phyloP scores from a whole-genome alignment of 2,888 invertebrate species.

The Antitype chi region DNA sequence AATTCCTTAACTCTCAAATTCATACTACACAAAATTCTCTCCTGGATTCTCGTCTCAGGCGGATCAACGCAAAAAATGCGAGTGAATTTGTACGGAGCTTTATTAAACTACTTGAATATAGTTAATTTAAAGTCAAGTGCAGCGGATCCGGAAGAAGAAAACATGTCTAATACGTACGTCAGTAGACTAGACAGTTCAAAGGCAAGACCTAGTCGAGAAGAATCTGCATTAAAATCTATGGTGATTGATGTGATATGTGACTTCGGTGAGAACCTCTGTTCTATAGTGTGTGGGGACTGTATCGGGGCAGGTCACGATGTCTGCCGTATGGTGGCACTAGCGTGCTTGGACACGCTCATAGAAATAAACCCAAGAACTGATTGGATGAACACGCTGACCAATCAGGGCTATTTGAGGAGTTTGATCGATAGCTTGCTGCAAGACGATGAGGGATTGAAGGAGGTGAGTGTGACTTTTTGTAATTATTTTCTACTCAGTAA shows the following conservation, averaged over 20 bases:
- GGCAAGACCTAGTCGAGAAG: constrained; percentile 76
- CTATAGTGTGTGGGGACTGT: constrained; percentile 95
- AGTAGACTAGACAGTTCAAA: constrained; percentile 92
- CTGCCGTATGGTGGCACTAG: constrained; percentile 96
- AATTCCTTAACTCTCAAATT: constrained; percentile 93
- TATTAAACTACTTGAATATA: constrained; percentile 95
- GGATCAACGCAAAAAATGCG: constrained; percentile 95
- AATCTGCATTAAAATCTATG: constrained; percentile 84
- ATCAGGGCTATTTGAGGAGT: constrained; percentile 94
- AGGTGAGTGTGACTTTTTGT: constrained; percentile 71
- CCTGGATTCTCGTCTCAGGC: constrained; percentile 95
- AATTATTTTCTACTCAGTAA: neutral
- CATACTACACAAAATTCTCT: constrained; percentile 94
- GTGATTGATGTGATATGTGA: constrained; percentile 90
- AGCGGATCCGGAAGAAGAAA: constrained; percentile 83
- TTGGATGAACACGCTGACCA: constrained; percentile 85
- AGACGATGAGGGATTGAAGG: constrained; percentile 93
- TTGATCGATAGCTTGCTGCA: constrained; percentile 95
- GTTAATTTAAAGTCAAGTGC: constrained; percentile 90
- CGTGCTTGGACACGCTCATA: constrained; percentile 95
- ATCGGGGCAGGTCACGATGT: constrained; percentile 96
- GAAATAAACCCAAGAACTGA: constrained; percentile 93
- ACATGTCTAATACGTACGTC: constrained; percentile 88
- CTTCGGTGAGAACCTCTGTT: constrained; percentile 95
- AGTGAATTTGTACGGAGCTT: constrained; percentile 96